phyloP scores from a whole-genome alignment of 2,888 invertebrate species.

The Monoplex corrugatus region DNA sequence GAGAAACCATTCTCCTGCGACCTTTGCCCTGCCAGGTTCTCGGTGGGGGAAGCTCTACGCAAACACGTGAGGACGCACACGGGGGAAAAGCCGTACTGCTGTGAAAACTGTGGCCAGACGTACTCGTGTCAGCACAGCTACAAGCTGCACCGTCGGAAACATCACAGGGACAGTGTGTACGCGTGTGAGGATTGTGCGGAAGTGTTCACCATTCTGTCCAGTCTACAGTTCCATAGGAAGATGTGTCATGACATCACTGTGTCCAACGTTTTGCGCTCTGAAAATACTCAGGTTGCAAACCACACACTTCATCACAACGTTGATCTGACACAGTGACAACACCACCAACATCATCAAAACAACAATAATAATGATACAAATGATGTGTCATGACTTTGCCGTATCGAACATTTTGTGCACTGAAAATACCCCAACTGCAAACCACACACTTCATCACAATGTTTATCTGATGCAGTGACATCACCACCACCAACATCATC shows the following conservation, averaged over 20 bases:
- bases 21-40: conserved; percentile 47
- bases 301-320: too few species aligned
- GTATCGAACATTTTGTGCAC: too few species aligned
- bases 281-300: too few species aligned
- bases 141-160: conserved; percentile 44
- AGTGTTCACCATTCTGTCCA: not conserved
- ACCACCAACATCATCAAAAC: too few species aligned
- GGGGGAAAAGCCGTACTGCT: conserved; percentile 52
- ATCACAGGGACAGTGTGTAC: not conserved
- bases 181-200: not conserved
- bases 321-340: too few species aligned
- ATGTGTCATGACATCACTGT: conserved; percentile 24
- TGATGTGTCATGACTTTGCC: too few species aligned
- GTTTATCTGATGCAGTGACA: too few species aligned
- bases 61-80: conserved; percentile 50
- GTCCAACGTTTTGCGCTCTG: too few species aligned
- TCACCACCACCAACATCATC: too few species aligned
- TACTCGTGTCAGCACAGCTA: conserved; percentile 43
- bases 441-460: too few species aligned
- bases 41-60: conserved; percentile 38
- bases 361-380: too few species aligned
- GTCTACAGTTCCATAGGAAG: conserved; percentile 13
- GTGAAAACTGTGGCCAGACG: conserved; percentile 52
- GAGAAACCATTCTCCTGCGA: conserved; percentile 52
- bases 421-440: too few species aligned